Evolutionary conservation across 2,113 vertebrate species (phyloP), one percentile per base, ranked within the genome.

Genomic region (Riparia riparia): DNA sequence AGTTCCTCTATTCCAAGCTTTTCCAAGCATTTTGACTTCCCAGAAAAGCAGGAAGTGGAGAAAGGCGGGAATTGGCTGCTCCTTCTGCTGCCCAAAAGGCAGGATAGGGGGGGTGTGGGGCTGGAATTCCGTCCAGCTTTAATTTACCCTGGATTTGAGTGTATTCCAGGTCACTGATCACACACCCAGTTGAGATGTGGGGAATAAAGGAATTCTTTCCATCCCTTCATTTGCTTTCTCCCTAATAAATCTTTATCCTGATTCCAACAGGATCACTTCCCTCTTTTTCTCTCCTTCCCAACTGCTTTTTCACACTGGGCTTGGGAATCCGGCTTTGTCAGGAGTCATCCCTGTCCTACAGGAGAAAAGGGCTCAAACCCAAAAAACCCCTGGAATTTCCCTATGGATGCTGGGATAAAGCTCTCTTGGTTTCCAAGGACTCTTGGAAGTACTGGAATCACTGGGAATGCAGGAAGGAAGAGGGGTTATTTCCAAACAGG

Each of bases 201-300:
- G 93, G 91, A 97, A 97, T 98, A 97, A 98, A 98, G 93, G 93
- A 95, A 95, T 97, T 86, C 49, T 95, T 97, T 96, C 97, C 95
- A 91, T 73, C 84, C 91, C 93, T 98, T 91, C 98, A 76, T 97
- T 98, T 98, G 89, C 95, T 96, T 94, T 98, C 91, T 95, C 90
- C 91, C 95, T 76, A 97, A 98, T 97, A 98, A 98, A 98, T 97
- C 93, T 97, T 97, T 93, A 97, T 98, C 93, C 94, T 86, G 96
- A 97, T 97, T 97, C 96, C 94, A 93, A 96, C 12, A 24, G 28
- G 96, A 96, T 95, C 77, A 15, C 91, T 97, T 97, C 94, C 91
- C 42, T 74, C 20, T 28, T 16, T 18, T 22, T 12, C 7, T 29
- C 1, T 28, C 2, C 10, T n/a, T 34, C 19, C 37, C 37, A 37